These are phyloP conservation scores for Drosophila prolongata DNA, from an alignment of 2,888 invertebrate genomes.

Conservation along the genomic window DNA sequence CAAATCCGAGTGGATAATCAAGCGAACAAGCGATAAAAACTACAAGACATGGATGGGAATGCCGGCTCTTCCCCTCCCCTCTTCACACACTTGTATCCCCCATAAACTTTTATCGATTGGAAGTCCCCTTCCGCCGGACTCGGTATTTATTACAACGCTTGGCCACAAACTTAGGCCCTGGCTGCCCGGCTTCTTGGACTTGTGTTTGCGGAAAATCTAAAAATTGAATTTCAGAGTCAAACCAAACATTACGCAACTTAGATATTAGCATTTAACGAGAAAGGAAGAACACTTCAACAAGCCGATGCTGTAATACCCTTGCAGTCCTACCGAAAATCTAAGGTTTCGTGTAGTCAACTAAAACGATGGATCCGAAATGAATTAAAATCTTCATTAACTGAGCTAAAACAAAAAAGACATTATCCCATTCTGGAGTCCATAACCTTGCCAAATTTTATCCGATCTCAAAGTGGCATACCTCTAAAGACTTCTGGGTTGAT, in stretches of 20 bases:
- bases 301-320: too few species aligned
- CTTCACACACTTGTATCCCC: background rate
- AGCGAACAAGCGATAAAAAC: slow-evolving; percentile 33
- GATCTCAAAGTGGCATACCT: too few species aligned
- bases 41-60: slow-evolving; percentile 18
- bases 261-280: background rate
- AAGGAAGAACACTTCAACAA: too few species aligned
- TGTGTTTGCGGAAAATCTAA: background rate
- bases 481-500: too few species aligned
- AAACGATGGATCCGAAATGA: too few species aligned
- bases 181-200: background rate
- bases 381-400: too few species aligned
- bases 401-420: too few species aligned
- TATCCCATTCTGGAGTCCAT: too few species aligned
- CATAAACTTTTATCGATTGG: slow-evolving; percentile 23
- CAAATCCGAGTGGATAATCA: slow-evolving; percentile 32
- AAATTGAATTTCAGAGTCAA: background rate
- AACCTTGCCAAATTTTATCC: too few species aligned
- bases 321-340: too few species aligned
- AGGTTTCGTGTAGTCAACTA: too few species aligned
- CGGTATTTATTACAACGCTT: slow-evolving; percentile 6
- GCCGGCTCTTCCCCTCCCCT: slow-evolving; percentile 1
- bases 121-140: background rate
- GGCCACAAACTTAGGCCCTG: background rate
- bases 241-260: background rate